Conservation (phyloP, 1,140 invertebrate species). For the Capitella teleta region DNA sequence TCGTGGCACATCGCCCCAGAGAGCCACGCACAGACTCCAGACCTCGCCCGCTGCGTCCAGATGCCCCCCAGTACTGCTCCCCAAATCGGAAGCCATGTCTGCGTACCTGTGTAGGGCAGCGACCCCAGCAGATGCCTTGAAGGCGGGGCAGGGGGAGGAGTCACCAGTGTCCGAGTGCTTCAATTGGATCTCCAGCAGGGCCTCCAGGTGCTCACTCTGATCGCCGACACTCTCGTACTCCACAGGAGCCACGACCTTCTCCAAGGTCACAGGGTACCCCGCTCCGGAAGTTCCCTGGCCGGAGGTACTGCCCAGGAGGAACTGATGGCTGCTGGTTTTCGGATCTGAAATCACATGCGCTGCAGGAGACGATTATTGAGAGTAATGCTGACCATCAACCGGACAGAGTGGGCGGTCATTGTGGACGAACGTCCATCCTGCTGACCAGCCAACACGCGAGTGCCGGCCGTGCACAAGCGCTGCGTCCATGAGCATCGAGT, state of each 20-base stretch:
- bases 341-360: too few species aligned
- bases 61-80: not conserved
- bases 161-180: constrained; percentile 20
- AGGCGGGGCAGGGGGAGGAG: constrained; percentile 30
- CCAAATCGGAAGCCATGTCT: constrained; percentile 18
- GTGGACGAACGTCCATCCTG: constrained; percentile 50
- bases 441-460: constrained; percentile 64
- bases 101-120: constrained; percentile 34
- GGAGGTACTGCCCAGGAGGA: too few species aligned
- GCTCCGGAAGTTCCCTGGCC: too few species aligned
- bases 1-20: constrained; percentile 57
- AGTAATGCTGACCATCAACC: too few species aligned
- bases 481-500: constrained; percentile 53
- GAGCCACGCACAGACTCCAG: constrained; percentile 67
- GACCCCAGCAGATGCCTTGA: constrained; percentile 29
- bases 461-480: constrained; percentile 53
- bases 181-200: constrained; percentile 32
- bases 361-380: too few species aligned
- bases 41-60: constrained; percentile 44
- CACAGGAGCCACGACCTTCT: too few species aligned
- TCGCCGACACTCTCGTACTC: too few species aligned
- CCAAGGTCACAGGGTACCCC: too few species aligned
- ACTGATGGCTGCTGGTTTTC: too few species aligned
- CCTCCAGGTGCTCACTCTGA: constrained; percentile 11
- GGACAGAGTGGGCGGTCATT: constrained; percentile 16